Percentiles rank a stretch among this genome's conserved stretches.
phyloP scores from a whole-genome alignment of 2,888 invertebrate species.

The Cabera pusaria region DNA sequence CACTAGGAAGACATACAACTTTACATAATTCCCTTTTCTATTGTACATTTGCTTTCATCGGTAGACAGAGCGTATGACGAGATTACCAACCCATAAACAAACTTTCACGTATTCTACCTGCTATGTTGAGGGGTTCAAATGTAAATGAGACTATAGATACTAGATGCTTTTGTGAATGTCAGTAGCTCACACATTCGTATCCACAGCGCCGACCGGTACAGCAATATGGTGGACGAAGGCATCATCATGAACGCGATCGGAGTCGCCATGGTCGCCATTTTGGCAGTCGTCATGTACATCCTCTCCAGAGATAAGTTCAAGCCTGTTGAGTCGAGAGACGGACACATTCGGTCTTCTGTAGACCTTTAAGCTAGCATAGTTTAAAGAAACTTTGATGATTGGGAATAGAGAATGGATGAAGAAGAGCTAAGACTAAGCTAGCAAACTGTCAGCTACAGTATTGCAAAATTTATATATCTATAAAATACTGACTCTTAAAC shows the following conservation, averaged over 20 bases:
- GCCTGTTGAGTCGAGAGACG: conserved; percentile 62
- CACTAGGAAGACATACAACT: too few species aligned
- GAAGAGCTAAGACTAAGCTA: too few species aligned
- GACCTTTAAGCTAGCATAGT: conserved; percentile 72
- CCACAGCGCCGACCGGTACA: conserved; percentile 80
- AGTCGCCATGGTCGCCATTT: conserved; percentile 85
- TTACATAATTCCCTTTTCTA: too few species aligned
- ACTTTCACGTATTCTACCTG: too few species aligned
- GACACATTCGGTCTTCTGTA: conserved; percentile 81
- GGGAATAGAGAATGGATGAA: too few species aligned
- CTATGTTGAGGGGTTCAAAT: conserved; percentile 13
- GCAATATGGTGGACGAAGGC: conserved; percentile 85
- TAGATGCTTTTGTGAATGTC: conserved; percentile 35
- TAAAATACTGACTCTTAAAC: too few species aligned
- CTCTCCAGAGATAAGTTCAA: conserved; percentile 84
- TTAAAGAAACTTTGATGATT: too few species aligned
- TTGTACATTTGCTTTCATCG: too few species aligned
- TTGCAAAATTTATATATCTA: too few species aligned
- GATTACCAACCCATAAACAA: too few species aligned
- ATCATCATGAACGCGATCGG: conserved; percentile 88
- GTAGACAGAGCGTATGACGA: too few species aligned
- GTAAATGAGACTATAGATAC: conserved; percentile 8
- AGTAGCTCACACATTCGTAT: conserved; percentile 59
- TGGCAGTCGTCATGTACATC: conserved; percentile 86
- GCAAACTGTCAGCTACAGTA: too few species aligned